These are phyloP conservation scores for Equus quagga DNA, from an alignment of 2,113 vertebrate genomes.

Conservation along the genomic window DNA sequence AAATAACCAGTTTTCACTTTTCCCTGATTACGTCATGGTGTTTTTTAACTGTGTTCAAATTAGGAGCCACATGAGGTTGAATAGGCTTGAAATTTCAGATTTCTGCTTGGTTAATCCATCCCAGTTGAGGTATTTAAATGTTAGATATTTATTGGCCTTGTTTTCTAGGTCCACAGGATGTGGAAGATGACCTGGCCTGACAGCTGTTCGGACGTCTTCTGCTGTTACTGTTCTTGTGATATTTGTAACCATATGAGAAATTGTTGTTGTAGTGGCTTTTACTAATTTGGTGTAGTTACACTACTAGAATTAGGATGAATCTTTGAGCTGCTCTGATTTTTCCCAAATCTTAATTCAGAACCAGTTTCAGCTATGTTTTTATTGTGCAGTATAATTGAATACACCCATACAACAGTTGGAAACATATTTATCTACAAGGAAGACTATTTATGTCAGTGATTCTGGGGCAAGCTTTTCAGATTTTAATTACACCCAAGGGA, in stretches of 20 bases:
- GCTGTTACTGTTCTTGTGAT: background rate
- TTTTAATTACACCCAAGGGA: conserved; percentile 75
- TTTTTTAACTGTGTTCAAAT: background rate
- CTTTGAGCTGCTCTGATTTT: background rate
- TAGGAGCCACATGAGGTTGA: background rate
- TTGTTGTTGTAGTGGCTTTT: background rate
- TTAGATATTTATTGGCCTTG: conserved; percentile 28
- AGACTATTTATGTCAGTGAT: conserved; percentile 58
- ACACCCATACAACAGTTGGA: background rate
- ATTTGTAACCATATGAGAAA: background rate
- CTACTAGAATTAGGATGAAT: conserved; percentile 55
- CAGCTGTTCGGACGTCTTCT: background rate
- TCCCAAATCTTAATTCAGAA: conserved; percentile 25
- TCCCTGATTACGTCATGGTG: background rate
- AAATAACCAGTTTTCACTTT: background rate
- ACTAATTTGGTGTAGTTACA: background rate
- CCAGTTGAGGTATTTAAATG: background rate
- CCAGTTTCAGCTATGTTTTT: conserved; percentile 26
- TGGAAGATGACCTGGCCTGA: background rate
- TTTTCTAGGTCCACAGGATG: background rate
- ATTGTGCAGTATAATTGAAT: conserved; percentile 17
- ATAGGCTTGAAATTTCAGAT: background rate
- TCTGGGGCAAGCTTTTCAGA: conserved; percentile 65
- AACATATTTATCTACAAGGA: conserved; percentile 66
- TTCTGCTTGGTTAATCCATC: conserved; percentile 37